Evolutionary conservation across 2,888 invertebrate genomes (phyloP), one percentile per base, ranked within the genome.

Genomic region (Morpho helenor): DNA sequence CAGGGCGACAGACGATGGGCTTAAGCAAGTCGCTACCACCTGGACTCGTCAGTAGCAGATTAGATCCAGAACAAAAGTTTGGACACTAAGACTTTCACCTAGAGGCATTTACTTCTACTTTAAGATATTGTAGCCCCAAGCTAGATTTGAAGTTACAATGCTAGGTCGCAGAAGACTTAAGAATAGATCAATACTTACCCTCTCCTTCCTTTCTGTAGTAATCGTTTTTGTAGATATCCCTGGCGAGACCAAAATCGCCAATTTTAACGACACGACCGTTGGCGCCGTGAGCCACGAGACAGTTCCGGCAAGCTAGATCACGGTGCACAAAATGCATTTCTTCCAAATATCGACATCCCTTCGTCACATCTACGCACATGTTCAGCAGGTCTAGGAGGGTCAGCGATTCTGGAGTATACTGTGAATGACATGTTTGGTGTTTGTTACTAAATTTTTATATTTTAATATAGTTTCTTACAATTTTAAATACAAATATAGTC

Each of bases 241-340:
- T 92, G 0, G 99, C 98, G 7, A 99, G 91, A 0, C 99, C 99
- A 80, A 99, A 99, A 84, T 99, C 99, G 0, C 98, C 99, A 57
- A 98, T 97, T 86, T 98, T 98, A n/a, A 98, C 97, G 9, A 97
- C 95, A 58, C 97, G 92, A 1, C 92, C 91, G 63, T 92, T 87
- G 41, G 92, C 92, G 0, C 94, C 92, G 62, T 94, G 93, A 0
- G 96, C 96, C 0, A 99, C 98, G 10, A 99, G 90, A 75, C 99
- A 99, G 86, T 99, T 99, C 52, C 99, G 92, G 65, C 98, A 98
- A 0, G 99, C 99, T 59, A 99, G 90, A 90, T 99, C 99, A 63
- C 98, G 94, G 86, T 99, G 99, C 1, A 99, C 98, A 82, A 98
- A 99, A 77, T 98, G 98, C 94, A 98, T 95, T 80, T 98, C 97